phyloP scores from a whole-genome alignment of 2,888 invertebrate species.

The Agrotis segetum region DNA sequence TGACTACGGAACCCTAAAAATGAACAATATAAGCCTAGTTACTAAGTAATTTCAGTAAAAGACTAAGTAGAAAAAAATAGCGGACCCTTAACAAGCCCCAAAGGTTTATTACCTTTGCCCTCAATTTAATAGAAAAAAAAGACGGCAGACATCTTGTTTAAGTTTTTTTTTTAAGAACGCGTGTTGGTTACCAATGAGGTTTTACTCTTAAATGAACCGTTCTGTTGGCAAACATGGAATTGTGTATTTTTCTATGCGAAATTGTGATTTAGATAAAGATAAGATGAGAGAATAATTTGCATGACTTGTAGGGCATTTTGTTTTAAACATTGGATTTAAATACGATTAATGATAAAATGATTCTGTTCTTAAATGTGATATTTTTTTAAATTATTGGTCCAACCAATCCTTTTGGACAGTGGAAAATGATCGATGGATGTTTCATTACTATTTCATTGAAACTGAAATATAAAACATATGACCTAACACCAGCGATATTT shows the following conservation, averaged over 20 bases:
- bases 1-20: too few relatives aligned
- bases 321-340: not conserved
- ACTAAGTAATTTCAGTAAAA: constrained; percentile 17
- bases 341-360: not conserved
- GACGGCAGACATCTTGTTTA: constrained; percentile 41
- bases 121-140: constrained; percentile 47
- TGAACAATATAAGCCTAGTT: constrained; percentile 4
- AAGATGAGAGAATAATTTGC: not conserved
- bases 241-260: not conserved
- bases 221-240: not conserved
- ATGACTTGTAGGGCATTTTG: not conserved
- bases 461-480: too few relatives aligned
- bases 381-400: too few relatives aligned
- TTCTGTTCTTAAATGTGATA: not conserved
- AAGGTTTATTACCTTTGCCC: constrained; percentile 43
- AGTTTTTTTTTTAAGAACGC: constrained; percentile 55
- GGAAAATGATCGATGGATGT: too few relatives aligned
- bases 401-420: not conserved
- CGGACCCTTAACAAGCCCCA: constrained; percentile 33
- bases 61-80: constrained; percentile 31
- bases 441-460: too few relatives aligned
- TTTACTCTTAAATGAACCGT: constrained; percentile 6
- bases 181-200: constrained; percentile 50
- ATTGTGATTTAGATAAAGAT: constrained; percentile 9
- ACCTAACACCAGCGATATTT: too few relatives aligned